phyloP scores from a whole-genome alignment of 2,113 vertebrate genomes.

The Salvelinus namaycush region DNA sequence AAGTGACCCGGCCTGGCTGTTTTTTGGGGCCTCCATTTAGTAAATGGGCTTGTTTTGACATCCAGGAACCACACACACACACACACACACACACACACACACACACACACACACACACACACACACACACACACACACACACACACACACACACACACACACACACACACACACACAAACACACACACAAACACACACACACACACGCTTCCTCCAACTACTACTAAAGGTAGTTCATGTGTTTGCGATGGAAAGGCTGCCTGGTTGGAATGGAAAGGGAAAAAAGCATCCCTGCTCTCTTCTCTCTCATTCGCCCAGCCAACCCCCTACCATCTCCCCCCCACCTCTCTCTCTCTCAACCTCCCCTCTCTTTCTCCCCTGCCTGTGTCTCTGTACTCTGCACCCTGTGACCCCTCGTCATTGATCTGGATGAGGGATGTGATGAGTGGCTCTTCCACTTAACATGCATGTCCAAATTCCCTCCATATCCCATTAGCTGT shows the following conservation, averaged over 20 bases:
- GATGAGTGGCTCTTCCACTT: constrained; percentile 14
- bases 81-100: constrained; percentile 7
- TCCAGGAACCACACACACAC: constrained; percentile 8
- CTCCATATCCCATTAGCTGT: background rate
- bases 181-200: background rate
- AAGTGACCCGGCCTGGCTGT: constrained; percentile 14
- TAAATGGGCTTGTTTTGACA: constrained; percentile 49
- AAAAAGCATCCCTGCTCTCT: background rate
- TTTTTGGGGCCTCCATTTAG: constrained; percentile 35
- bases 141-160: constrained; percentile 30
- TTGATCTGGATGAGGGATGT: constrained; percentile 22
- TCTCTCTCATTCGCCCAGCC: too few species aligned
- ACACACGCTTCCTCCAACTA: constrained; percentile 2
- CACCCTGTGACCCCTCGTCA: background rate
- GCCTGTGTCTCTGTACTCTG: background rate
- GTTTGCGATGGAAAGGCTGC: constrained; percentile 11
- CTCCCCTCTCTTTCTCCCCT: background rate
- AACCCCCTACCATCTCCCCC: too few species aligned
- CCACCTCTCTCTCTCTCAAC: too few species aligned
- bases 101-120: constrained; percentile 28
- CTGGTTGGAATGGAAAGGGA: constrained; percentile 1
- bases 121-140: constrained; percentile 25
- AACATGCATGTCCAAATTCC: constrained; percentile 13
- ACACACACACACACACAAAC: constrained; percentile 26
- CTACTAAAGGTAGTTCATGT: constrained; percentile 14